Base-by-base conservation (phyloP, 1,140 invertebrate species). In the Pinna nobilis region DNA sequence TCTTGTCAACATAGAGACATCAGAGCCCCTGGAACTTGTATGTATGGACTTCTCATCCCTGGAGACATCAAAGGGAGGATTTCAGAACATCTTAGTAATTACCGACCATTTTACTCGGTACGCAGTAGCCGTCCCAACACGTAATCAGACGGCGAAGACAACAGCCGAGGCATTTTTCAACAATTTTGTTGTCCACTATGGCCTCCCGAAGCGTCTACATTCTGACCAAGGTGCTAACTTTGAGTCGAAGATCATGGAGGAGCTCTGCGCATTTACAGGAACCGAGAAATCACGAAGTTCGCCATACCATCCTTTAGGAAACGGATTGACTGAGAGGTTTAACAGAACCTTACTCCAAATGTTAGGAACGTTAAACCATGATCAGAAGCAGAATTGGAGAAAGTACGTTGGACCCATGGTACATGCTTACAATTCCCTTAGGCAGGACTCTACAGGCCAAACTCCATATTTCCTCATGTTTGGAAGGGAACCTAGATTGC, bases 51-150 rank as follows among this genome's bases (percentile, higher is more conserved):
- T 33, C 28, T 50, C 71, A 11, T 47, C 59, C 1, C 6, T 71
- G 7, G 67, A 76, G 41, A 39, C 13, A n/a, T 67, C 44, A 3
- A 39, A 63, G 39, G 53, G 66, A 33, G 18, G 69, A 65, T 28
- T 35, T 25, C 18, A 61, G 3, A 9, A 55, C 25, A 67, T 90
- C 1, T 41, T 89, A 15, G 86, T 88, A 0, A 65, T 88, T 20
- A 82, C 84, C 33, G 87, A 89, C 64, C 61, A 79, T 70, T 90
- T 90, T 70, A 89, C 82, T 1, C 89, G 85, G 59, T 90, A 80
- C 76, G 75, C 83, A 3, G 84, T 87, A 67, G 84, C 82, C 7
- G 81, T 85, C 32, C 76, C 87, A 6, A 82, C 88, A 6, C 84
- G 81, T 18, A 85, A 90, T 74, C 84, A 89, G 70, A 83, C 84